Evolutionary conservation across 2,888 invertebrate genomes (phyloP), one percentile per base, ranked within the genome.

Genomic region (Creontiades dilutus): DNA sequence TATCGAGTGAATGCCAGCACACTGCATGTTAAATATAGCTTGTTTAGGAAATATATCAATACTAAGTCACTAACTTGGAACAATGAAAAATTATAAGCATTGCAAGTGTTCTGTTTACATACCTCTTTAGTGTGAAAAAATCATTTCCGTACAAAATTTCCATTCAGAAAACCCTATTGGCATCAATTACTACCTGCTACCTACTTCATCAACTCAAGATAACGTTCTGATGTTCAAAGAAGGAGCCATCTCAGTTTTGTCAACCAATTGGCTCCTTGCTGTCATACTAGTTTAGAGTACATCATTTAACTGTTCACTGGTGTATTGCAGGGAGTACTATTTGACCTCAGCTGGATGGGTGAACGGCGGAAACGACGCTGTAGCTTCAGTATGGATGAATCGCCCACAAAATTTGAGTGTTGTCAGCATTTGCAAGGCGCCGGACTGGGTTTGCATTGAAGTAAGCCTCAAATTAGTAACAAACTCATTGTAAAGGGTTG

Each of bases 271-370:
- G n/a, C 57, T n/a, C 14, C 57, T 57, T n/a, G 7, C n/a, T n/a
- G n/a, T 16, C 14, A 57, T 57, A n/a, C 5, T 7, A 16, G 57
- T n/a, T n/a, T 5, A 57, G 19, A 55, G 14, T 16, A 57, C 57
- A 16, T 16, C n/a, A 37, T 37, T 37, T 7, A 37, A 37, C 37
- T 37, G 7, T 7, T 11, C 1, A 27, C 23, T 68, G 68, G 19
- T 19, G 19, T 68, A 68, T 19, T 37, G 16, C 75, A 98, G 98
- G 94, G 98, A 98, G 93, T 96, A 96, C 94, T 98, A 99, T 94
- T 94, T 99, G 93, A 98, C 97, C 93, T 97, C 97, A 92, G 98
- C 98, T 91, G 96, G 96, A 91, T 99, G 98, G 98, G 96, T 97
- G 92, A 96, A 96, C 92, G 95, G 95, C 93, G 95, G 95, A 92